Evolutionary conservation across 2,113 vertebrate genomes (phyloP), one percentile per base, ranked within the genome.

Genomic region (Gallinago paraguaiae): DNA sequence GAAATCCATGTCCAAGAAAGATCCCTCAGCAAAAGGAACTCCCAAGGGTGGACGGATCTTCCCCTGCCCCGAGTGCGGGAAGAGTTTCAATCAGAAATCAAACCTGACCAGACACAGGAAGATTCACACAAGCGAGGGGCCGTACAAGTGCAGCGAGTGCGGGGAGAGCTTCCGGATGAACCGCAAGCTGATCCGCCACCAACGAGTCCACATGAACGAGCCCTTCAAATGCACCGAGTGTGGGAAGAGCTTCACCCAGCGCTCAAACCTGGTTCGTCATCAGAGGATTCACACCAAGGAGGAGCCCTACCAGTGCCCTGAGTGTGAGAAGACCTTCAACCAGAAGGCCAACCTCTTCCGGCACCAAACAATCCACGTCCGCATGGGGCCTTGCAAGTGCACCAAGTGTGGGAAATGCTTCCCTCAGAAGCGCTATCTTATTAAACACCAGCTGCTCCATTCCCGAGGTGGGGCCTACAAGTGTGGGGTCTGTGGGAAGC

Each of bases 311-410:
- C 79, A 86, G 50, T 97, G 96, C 63, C 85, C 95, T 0, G 96
- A 97, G 71, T 97, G 96, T 0, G 79, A 93, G 88, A 97, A 95
- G 80, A 95, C 92, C 50, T 97, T 97, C 88, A 96, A 96, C 69
- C 95, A 96, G 80, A 96, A 94, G 41, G 88, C 88, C 63, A 96
- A 92, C 43, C 95, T 97, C 45, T 96, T 88, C 79, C 63, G 88
- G 1, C 92, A 94, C 70, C 95, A 89, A 15, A 81, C 70, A 2
- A 94, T 93, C 82, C 95, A 96, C 2, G 3, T 69, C 59, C 90
- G 76, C 39, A 88, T 94, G 94, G 95, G 95, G 12, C 90, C 94
- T 8, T 92, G 95, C 91, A 96, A 93, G 43, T 94, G 95, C 63
- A 88, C 96, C 82, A 96, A 96, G 65, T 96, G 94, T 5, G 88